phyloP scores from a whole-genome alignment of 2,113 vertebrate species.

The Alouatta palliata region DNA sequence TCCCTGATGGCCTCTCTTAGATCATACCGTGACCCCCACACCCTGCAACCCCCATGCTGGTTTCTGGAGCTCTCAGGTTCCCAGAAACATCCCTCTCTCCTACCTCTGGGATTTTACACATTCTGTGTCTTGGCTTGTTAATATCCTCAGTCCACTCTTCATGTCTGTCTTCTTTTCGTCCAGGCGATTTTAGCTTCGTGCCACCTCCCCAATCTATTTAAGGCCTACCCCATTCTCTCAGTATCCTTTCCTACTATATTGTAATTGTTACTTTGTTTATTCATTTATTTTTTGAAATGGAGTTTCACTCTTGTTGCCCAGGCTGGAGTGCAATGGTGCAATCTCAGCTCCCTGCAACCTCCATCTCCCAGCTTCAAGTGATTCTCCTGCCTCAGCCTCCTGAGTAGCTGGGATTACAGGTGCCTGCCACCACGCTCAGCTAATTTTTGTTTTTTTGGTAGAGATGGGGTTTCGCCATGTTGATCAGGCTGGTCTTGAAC shows the following conservation, averaged over 20 bases:
- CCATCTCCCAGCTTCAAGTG: too few species aligned
- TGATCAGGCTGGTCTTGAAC: too few species aligned
- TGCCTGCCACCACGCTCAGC: fast-evolving
- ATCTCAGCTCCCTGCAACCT: too few species aligned
- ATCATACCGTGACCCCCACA: too few species aligned
- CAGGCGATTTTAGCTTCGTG: not conserved
- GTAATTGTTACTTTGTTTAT: not conserved
- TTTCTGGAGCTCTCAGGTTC: not conserved
- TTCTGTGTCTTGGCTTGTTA: not conserved
- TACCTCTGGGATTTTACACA: not conserved
- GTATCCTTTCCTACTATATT: not conserved
- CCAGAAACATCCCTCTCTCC: too few species aligned
- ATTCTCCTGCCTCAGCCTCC: too few species aligned
- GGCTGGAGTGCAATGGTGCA: too few species aligned
- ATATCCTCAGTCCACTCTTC: not conserved
- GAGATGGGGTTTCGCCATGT: too few species aligned
- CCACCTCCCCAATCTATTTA: not conserved
- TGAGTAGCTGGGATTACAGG: too few species aligned
- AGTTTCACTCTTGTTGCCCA: too few species aligned
- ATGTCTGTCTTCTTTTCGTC: not conserved
- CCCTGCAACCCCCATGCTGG: not conserved
- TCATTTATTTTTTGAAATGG: too few species aligned
- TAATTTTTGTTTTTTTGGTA: too few species aligned
- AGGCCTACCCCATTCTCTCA: not conserved
- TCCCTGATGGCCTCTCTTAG: not conserved